Percentiles rank a stretch among this genome's conserved stretches.
Conservation (phyloP, 2,113 vertebrate species). For the Nesoenas mayeri region DNA sequence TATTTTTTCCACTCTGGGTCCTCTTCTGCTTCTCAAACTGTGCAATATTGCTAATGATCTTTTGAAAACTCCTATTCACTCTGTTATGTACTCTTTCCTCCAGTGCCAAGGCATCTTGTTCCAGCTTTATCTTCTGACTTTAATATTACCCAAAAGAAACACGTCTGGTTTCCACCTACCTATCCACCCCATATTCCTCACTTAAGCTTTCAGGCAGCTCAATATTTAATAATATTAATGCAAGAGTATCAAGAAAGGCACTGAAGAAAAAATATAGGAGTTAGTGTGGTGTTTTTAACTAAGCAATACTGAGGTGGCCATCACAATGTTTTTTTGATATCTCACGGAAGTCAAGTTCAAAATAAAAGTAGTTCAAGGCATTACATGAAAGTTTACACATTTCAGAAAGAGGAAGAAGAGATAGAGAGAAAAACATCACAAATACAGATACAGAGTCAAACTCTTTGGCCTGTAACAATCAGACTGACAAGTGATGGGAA, state of each 20-base stretch:
- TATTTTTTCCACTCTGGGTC: background rate
- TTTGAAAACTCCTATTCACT: background rate
- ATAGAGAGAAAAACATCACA: background rate
- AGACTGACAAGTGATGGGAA: background rate
- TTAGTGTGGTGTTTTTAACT: background rate
- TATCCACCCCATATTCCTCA: accelerated
- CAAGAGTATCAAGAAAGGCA: background rate
- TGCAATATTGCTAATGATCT: background rate
- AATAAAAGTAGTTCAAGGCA: background rate
- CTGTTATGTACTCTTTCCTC: background rate
- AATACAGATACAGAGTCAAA: background rate
- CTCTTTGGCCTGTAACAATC: background rate
- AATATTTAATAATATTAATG: background rate
- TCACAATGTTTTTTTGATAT: background rate
- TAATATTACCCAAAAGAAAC: background rate
- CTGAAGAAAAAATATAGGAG: background rate
- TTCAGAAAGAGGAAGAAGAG: background rate
- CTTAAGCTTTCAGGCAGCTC: background rate
- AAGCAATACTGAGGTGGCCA: background rate
- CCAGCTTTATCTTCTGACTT: background rate
- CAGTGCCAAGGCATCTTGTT: background rate
- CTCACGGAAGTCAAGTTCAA: background rate
- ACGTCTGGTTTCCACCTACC: background rate
- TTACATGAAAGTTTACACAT: background rate
- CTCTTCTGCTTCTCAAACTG: background rate